Evolutionary conservation across 2,888 invertebrate species (phyloP), one percentile per base, ranked within the genome.

Genomic region (Trissolcus brochymenae): DNA sequence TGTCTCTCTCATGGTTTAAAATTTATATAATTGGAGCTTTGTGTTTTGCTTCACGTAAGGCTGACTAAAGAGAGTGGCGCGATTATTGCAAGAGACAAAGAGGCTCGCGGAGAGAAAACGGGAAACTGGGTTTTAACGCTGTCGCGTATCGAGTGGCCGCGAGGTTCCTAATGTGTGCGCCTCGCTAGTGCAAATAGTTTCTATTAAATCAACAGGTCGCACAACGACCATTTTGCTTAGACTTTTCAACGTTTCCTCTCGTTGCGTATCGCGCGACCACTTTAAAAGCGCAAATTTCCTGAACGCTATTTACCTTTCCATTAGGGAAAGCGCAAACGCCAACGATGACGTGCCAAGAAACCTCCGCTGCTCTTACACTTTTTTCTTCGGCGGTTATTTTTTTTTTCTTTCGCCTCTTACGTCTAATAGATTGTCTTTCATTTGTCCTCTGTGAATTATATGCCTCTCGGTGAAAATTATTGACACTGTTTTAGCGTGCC

Each of bases 201-300:
- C 86, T 84, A 85, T 81, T 82, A 80, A 82, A 82, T 82, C 82
- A 82, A 82, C 82, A 82, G 81, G 82, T 82, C 79, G 77, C 72
- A 25, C 66, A 56, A 68, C 71, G 64, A 68, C 70, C 71, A 78
- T 78, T 76, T 67, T 73, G 73, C 74, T 68, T 70, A 73, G 72
- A 80, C 76, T 77, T 77, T 70, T 74, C 65, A 41, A 72, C 71
- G 70, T 65, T 66, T 73, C 66, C 68, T 68, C 62, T 57, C 74
- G 73, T 70, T 57, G 73, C 57, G 75, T 67, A 73, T 62, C 66
- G 68, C 74, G 56, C 76, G 61, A 78, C 71, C 81, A 81, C 84
- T 82, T 84, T 78, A 82, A 85, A 83, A 84, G 83, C 84, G 84
- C 84, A 85, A 85, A 85, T 86, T 85, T 86, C 82, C 82, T 84